Conservation (phyloP, 2,113 vertebrate genomes). For the Anser brachyrhynchus region DNA sequence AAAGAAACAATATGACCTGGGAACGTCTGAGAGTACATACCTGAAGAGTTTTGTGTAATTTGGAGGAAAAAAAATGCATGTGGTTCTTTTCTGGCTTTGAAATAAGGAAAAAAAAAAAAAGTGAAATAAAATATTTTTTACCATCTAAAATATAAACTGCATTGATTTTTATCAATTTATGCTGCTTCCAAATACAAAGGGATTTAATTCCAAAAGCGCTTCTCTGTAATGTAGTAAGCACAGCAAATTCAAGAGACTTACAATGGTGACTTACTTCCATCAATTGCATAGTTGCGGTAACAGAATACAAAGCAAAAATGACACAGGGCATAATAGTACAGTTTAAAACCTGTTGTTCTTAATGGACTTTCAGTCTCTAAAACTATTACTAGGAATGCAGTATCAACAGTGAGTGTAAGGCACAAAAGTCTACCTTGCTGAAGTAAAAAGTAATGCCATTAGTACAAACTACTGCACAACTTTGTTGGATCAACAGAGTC, state of each 20-base stretch:
- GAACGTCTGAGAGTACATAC: not conserved
- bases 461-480: not conserved
- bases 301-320: not conserved
- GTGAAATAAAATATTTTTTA: not conserved
- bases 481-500: not conserved
- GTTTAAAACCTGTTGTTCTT: not conserved
- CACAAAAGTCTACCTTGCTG: not conserved
- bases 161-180: not conserved
- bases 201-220: not conserved
- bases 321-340: not conserved
- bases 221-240: not conserved
- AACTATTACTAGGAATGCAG: not conserved
- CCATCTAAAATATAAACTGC: not conserved
- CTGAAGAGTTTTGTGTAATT: not conserved
- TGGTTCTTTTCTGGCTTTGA: not conserved
- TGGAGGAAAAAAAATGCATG: not conserved
- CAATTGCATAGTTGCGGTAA: not conserved
- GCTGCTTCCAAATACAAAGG: not conserved
- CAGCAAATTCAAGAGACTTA: not conserved
- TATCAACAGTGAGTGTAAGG: not conserved
- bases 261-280: not conserved
- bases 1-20: not conserved
- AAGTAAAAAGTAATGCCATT: not conserved
- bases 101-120: fast-evolving
- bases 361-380: not conserved